Evolutionary conservation across 1,140 invertebrate genomes (phyloP).

Genomic region (Trichoplusia ni): DNA sequence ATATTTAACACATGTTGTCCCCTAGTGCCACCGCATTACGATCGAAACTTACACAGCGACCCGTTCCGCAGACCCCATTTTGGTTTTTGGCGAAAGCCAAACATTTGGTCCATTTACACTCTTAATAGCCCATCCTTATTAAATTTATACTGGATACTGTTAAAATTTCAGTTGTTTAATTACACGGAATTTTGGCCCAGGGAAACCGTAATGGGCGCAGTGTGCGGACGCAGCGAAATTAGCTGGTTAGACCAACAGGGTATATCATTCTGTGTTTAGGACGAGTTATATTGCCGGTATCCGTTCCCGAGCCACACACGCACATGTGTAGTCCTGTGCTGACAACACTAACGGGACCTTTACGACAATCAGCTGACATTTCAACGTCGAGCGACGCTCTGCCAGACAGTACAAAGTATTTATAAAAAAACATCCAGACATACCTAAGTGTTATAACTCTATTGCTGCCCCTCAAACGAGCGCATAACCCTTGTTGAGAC

Average conservation of each 20-base stretch:
- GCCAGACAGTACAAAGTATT: not conserved
- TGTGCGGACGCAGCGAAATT: constrained; percentile 46
- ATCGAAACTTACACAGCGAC: constrained; percentile 45
- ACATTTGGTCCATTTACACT: constrained; percentile 62
- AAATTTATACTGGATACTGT: constrained; percentile 76
- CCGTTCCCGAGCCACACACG: not conserved
- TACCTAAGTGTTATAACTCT: constrained; percentile 14
- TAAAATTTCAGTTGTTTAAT: constrained; percentile 79
- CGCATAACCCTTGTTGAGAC: constrained; percentile 73
- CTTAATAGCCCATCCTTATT: constrained; percentile 75
- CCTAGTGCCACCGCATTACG: constrained; percentile 35
- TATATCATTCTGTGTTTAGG: constrained; percentile 37
- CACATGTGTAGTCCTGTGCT: not conserved
- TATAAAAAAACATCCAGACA: too few species aligned
- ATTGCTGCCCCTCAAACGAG: constrained; percentile 31
- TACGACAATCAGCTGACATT: not conserved
- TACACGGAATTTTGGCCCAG: constrained; percentile 65
- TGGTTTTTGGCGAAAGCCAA: constrained; percentile 74
- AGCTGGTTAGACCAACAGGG: constrained; percentile 43
- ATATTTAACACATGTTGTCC: constrained; percentile 11
- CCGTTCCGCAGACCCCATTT: constrained; percentile 55
- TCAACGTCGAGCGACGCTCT: not conserved
- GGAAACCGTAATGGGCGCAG: constrained; percentile 51
- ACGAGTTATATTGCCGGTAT: constrained; percentile 24
- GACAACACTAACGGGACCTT: not conserved